Conservation (phyloP, 2,797 vertebrate genomes). For the Gastrophryne carolinensis region DNA sequence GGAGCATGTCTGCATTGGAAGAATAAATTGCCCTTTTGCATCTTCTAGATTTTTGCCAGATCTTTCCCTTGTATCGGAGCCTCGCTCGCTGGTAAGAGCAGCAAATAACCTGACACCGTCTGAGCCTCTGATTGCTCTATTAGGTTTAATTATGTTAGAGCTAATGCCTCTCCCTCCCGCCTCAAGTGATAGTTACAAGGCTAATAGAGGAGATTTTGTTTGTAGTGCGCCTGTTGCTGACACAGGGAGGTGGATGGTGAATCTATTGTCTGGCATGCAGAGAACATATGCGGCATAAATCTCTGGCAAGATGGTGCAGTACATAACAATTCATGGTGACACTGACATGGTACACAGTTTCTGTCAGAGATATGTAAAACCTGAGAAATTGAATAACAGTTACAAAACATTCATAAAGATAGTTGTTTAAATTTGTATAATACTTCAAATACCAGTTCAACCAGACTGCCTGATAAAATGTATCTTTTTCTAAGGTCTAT, state of each 20-base stretch:
- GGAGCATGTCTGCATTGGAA: background rate
- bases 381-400: too few species aligned
- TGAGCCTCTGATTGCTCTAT: slow-evolving; percentile 3
- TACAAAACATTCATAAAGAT: too few species aligned
- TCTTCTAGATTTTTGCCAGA: background rate
- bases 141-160: slow-evolving; percentile 22
- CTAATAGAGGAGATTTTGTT: slow-evolving; percentile 13
- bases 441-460: too few species aligned
- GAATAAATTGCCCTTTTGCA: slow-evolving; percentile 11
- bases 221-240: slow-evolving; percentile 6
- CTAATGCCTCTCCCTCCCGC: background rate
- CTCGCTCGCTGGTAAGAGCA: background rate
- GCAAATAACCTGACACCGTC: slow-evolving; percentile 1
- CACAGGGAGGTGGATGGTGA: slow-evolving; percentile 14
- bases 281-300: slow-evolving; percentile 10
- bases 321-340: background rate
- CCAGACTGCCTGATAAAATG: too few species aligned
- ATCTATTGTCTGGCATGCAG: slow-evolving; percentile 10
- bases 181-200: slow-evolving; percentile 19
- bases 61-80: background rate
- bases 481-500: too few species aligned
- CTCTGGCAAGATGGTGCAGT: background rate
- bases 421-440: too few species aligned
- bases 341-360: background rate
- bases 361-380: background rate